Evolutionary conservation across 2,888 invertebrate species (phyloP).

Genomic region (Caenorhabditis uteleia): DNA sequence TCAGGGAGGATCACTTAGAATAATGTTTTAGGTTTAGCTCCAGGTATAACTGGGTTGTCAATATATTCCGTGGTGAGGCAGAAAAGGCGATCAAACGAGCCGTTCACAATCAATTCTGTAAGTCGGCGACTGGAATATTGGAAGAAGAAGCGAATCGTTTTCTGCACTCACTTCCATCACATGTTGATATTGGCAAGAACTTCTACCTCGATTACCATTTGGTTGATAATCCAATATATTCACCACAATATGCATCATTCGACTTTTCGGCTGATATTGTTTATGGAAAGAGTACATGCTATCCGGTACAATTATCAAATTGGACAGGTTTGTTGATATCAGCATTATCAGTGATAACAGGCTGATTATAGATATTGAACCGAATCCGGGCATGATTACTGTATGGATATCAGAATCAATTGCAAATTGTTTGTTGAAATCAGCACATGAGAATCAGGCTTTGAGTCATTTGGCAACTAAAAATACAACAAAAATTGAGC

Average conservation of each 20-base stretch:
- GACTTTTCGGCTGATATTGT: conserved; percentile 55
- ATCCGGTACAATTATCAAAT: conserved; percentile 19
- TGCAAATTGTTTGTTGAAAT: conserved; percentile 57
- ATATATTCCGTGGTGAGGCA: conserved; percentile 54
- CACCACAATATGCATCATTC: conserved; percentile 45
- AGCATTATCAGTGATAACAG: no score
- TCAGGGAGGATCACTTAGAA: no score
- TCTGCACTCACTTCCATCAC: conserved; percentile 53
- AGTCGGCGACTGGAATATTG: conserved; percentile 41
- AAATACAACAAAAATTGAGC: conserved; percentile 29
- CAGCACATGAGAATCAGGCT: conserved; percentile 48
- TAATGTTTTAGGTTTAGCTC: no score
- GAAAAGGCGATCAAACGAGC: conserved; percentile 45
- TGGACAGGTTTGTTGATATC: conserved; percentile 47
- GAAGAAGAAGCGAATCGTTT: conserved; percentile 56
- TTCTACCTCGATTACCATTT: conserved; percentile 59
- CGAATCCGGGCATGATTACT: conserved; percentile 51
- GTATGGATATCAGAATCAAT: conserved; percentile 56
- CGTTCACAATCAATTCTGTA: conserved; percentile 54
- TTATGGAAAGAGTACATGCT: conserved; percentile 51
- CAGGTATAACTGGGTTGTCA: conserved; percentile 65
- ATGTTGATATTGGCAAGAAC: conserved; percentile 46
- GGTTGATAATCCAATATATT: conserved; percentile 39
- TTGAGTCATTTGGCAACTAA: conserved; percentile 48
- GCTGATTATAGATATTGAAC: conserved; percentile 29